phyloP scores from a whole-genome alignment of 2,888 invertebrate genomes.

The Clostera curtula region DNA sequence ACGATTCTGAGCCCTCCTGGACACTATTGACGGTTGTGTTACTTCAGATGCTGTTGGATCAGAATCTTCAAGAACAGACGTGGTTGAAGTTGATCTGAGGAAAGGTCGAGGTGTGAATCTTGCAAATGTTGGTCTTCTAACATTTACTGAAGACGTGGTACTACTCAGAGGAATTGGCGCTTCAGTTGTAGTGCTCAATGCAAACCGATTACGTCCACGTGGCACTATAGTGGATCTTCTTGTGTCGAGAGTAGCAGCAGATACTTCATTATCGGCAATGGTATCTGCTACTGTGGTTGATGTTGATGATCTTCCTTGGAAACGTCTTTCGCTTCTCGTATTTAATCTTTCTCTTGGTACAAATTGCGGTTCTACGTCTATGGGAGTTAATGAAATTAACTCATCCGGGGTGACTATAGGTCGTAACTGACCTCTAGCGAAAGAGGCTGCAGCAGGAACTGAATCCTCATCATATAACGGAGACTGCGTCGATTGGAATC shows the following conservation, averaged over 20 bases:
- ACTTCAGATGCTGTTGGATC: conserved; percentile 18
- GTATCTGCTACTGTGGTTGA: conserved; percentile 34
- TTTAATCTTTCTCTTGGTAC: conserved; percentile 34
- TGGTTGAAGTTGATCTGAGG: conserved; percentile 29
- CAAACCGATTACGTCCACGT: conserved; percentile 52
- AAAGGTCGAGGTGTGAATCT: conserved; percentile 65
- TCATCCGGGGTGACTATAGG: conserved; percentile 59
- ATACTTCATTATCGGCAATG: conserved; percentile 51
- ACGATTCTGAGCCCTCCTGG: conserved; percentile 36
- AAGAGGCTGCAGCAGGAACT: conserved; percentile 50
- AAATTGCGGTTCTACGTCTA: conserved; percentile 52
- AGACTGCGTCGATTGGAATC: conserved; percentile 28
- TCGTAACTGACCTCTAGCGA: conserved; percentile 48
- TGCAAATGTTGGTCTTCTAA: conserved; percentile 48
- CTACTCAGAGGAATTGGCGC: conserved; percentile 22
- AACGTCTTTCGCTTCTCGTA: conserved; percentile 28
- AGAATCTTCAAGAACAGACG: conserved; percentile 17
- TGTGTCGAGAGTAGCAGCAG: conserved; percentile 56
- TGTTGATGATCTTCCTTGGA: conserved; percentile 25
- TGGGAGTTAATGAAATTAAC: conserved; percentile 68
- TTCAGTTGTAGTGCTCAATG: conserved; percentile 40
- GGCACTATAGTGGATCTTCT: conserved; percentile 44
- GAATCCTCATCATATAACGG: conserved; percentile 50
- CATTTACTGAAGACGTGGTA: conserved; percentile 30
- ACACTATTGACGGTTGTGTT: conserved; percentile 25